A percentile compares a stretch with the other conserved stretches of the same genome.
Conservation (phyloP, 2,888 invertebrate genomes). For the Agrochola litura region DNA sequence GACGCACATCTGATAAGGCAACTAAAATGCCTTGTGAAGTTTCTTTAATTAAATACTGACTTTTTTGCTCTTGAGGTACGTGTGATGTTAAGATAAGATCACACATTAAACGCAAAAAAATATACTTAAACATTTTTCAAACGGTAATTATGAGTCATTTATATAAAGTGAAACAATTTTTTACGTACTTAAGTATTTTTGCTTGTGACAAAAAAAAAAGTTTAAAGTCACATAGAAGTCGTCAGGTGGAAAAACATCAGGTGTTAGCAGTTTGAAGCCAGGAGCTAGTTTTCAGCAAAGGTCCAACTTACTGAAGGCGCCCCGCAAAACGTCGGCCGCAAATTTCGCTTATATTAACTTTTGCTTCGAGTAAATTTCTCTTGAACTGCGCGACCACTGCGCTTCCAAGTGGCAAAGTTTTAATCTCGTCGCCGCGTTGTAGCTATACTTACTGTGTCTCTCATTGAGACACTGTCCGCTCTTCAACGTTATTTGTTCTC, state of each 20-base stretch:
- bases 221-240: neutral
- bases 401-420: constrained; percentile 88
- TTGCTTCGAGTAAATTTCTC: constrained; percentile 87
- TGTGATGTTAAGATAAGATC: constrained; percentile 75
- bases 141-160: constrained; percentile 76
- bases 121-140: constrained; percentile 74
- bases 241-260: constrained; percentile 70
- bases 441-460: constrained; percentile 72
- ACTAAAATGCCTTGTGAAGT: constrained; percentile 80
- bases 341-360: constrained; percentile 90
- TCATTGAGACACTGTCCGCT: constrained; percentile 64
- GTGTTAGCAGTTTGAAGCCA: constrained; percentile 72
- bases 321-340: constrained; percentile 83
- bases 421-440: constrained; percentile 82
- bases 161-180: constrained; percentile 68
- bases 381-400: constrained; percentile 85
- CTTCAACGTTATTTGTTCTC: constrained; percentile 59
- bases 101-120: constrained; percentile 73
- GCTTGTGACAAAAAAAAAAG: constrained; percentile 18
- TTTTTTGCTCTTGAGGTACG: constrained; percentile 76
- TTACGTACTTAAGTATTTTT: constrained; percentile 11
- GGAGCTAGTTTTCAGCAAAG: constrained; percentile 76
- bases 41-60: constrained; percentile 85
- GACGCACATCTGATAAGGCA: constrained; percentile 85
- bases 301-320: constrained; percentile 77